Percentiles rank a stretch among this genome's conserved stretches.
These are phyloP conservation scores for Torymus texanus DNA, from an alignment of 2,888 invertebrate species.

Conservation along the genomic window DNA sequence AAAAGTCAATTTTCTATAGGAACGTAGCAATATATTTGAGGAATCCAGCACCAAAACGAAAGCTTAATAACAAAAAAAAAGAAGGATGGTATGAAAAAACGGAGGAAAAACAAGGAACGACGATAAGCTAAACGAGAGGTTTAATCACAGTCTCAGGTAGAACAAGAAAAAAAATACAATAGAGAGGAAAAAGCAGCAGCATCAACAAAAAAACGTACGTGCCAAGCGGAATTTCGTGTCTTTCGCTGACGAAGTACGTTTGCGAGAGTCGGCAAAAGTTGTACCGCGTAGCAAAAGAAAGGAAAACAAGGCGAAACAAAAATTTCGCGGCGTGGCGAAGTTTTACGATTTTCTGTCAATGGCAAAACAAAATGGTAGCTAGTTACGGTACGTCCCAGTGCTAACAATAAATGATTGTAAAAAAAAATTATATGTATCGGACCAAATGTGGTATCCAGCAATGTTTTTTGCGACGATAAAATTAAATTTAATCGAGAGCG, in stretches of 20 bases:
- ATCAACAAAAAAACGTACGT: constrained; percentile 10
- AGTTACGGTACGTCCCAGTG: constrained; percentile 64
- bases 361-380: constrained; percentile 68
- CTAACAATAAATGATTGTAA: constrained; percentile 63
- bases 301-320: constrained; percentile 12
- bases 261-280: background rate
- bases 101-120: background rate
- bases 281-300: constrained; percentile 2
- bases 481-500: constrained; percentile 38
- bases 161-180: constrained; percentile 21
- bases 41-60: constrained; percentile 30
- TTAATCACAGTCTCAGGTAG: constrained; percentile 24
- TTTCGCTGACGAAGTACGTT: constrained; percentile 30
- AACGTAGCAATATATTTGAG: constrained; percentile 59
- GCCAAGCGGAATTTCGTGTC: constrained; percentile 31
- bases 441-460: constrained; percentile 64
- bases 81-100: constrained; percentile 30
- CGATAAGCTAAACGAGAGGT: constrained; percentile 11
- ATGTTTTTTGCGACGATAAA: constrained; percentile 53
- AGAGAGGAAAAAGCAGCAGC: no score
- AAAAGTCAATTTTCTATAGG: constrained; percentile 60
- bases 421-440: constrained; percentile 61
- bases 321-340: constrained; percentile 18
- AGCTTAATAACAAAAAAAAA: constrained; percentile 31
- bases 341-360: constrained; percentile 56